Conservation (phyloP, 2,888 invertebrate species). For the Allacma fusca region DNA sequence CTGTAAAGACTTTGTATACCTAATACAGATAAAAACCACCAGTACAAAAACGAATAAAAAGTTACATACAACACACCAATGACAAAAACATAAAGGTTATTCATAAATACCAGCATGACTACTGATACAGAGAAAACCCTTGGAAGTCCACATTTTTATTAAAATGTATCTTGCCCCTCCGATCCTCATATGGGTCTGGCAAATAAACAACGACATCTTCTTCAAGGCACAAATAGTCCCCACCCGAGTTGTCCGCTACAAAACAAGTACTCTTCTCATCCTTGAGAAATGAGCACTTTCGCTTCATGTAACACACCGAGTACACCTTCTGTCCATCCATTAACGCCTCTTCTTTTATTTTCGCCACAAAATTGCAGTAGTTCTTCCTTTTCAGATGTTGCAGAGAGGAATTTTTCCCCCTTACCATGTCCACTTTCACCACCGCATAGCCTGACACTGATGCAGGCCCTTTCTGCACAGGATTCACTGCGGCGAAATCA, state of each 20-base stretch:
- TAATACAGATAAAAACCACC: too few species aligned
- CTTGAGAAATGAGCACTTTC: neutral
- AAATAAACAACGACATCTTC: neutral
- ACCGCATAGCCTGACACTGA: constrained; percentile 5
- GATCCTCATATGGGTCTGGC: neutral
- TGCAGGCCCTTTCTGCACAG: neutral
- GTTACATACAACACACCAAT: too few species aligned
- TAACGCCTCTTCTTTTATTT: constrained; percentile 5
- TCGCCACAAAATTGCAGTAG: constrained; percentile 14
- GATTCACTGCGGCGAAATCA: neutral
- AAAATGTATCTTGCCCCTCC: constrained; percentile 4
- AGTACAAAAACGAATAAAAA: too few species aligned
- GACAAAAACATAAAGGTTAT: too few species aligned
- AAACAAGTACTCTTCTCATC: neutral
- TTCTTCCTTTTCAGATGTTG: neutral
- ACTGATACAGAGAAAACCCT: neutral
- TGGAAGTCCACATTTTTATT: neutral
- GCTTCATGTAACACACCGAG: neutral
- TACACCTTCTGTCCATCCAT: neutral
- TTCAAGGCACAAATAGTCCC: neutral
- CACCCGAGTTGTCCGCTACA: neutral
- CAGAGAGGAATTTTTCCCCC: neutral
- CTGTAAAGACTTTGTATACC: too few species aligned
- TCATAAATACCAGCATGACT: too few species aligned
- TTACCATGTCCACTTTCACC: neutral